These are phyloP conservation scores for Agrenia bidenticulata DNA, from an alignment of 2,888 invertebrate genomes.

Conservation along the genomic window DNA sequence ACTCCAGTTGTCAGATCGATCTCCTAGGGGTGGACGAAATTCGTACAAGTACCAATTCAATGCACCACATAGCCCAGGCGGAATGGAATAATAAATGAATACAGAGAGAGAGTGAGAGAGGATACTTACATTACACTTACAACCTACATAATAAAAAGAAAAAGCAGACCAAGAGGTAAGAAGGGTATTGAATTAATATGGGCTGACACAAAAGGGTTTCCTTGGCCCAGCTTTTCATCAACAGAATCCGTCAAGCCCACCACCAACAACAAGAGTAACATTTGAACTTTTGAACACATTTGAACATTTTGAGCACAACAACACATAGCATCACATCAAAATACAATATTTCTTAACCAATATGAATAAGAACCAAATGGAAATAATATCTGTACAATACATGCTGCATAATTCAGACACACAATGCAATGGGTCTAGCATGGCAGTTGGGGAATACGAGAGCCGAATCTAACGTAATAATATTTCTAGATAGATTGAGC, in stretches of 20 bases:
- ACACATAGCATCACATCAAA: too few species aligned
- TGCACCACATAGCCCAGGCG: not conserved
- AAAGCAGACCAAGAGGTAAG: constrained; percentile 5
- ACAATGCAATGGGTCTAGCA: too few species aligned
- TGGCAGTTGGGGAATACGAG: too few species aligned
- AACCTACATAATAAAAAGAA: not conserved
- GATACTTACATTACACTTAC: not conserved
- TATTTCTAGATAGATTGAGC: too few species aligned
- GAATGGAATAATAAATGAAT: not conserved
- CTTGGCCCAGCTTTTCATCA: constrained; percentile 12
- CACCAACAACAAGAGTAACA: too few species aligned
- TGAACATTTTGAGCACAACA: too few species aligned
- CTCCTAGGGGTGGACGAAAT: not conserved
- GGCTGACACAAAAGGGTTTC: constrained; percentile 15
- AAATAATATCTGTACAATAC: too few species aligned
- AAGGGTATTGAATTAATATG: constrained; percentile 16
- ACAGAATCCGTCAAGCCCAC: constrained; percentile 1
- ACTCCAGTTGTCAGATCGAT: constrained; percentile 9
- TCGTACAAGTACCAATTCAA: not conserved
- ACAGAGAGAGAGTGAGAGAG: not conserved
- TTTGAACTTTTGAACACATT: too few species aligned
- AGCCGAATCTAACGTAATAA: too few species aligned
- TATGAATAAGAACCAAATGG: too few species aligned
- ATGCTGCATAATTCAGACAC: too few species aligned
- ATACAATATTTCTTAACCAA: too few species aligned